These are phyloP conservation scores for Gymnobelideus leadbeateri DNA, from an alignment of 2,113 vertebrate species.

Conservation along the genomic window DNA sequence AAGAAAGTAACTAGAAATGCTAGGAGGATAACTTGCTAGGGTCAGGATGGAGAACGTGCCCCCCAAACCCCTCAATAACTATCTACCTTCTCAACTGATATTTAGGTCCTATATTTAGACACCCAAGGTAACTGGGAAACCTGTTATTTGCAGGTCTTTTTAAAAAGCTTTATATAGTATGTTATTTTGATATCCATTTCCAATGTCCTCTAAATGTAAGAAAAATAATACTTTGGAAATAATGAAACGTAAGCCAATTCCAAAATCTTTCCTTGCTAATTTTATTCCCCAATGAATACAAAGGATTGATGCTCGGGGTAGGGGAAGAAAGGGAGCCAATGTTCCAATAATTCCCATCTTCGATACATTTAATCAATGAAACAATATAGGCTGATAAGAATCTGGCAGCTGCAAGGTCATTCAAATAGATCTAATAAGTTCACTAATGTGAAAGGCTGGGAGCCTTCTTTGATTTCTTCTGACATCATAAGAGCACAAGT, in stretches of 20 bases:
- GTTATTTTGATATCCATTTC: not conserved
- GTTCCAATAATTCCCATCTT: not conserved
- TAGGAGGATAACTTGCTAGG: not conserved
- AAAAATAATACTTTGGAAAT: not conserved
- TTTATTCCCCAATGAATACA: not conserved
- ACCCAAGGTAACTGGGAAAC: not conserved
- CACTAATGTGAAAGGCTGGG: not conserved
- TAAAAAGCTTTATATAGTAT: not conserved
- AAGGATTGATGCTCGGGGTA: not conserved
- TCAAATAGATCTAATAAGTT: not conserved
- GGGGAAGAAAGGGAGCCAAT: not conserved
- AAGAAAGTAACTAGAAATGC: not conserved
- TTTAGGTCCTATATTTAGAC: not conserved
- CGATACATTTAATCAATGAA: not conserved
- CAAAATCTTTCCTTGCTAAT: slow-evolving; percentile 15
- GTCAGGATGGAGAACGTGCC: not conserved
- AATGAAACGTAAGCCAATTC: not conserved
- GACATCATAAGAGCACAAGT: not conserved
- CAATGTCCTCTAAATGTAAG: not conserved
- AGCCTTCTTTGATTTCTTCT: not conserved
- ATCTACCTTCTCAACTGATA: not conserved
- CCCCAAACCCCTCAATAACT: not conserved
- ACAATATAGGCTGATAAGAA: not conserved
- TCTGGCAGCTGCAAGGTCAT: not conserved
- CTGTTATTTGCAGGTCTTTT: not conserved